Evolutionary conservation across 2,797 vertebrate species (phyloP).

Genomic region (Prionace glauca): DNA sequence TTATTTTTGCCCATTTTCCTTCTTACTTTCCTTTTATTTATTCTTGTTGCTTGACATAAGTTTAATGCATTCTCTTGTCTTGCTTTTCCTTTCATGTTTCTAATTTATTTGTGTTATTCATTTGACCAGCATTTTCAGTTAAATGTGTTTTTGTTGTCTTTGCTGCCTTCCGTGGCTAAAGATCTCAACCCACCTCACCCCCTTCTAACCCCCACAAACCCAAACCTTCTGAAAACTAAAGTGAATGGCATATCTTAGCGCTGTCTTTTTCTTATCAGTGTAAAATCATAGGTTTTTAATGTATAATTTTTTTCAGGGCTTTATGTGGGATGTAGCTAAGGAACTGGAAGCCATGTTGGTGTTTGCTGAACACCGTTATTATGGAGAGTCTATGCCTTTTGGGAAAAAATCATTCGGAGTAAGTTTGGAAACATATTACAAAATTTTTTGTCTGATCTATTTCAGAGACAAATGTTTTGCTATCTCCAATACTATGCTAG

Average conservation of each 20-base stretch:
- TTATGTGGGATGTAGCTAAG: conserved; percentile 91
- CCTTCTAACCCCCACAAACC: no score
- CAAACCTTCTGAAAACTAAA: not conserved
- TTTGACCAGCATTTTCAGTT: not conserved
- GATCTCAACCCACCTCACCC: no score
- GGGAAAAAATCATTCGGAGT: conserved; percentile 79
- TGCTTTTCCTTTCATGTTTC: not conserved
- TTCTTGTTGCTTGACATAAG: not conserved
- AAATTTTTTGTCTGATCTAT: not conserved
- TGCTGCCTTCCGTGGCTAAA: not conserved
- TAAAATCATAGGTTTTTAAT: not conserved
- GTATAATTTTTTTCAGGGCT: conserved; percentile 63
- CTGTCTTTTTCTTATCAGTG: not conserved
- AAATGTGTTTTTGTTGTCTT: not conserved
- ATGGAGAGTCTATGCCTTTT: conserved; percentile 89
- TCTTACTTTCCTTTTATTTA: not conserved
- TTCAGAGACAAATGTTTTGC: not conserved
- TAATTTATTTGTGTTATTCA: not conserved
- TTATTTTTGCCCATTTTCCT: not conserved
- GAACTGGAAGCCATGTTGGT: conserved; percentile 84
- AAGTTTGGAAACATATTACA: conserved; percentile 47
- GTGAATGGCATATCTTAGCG: not conserved
- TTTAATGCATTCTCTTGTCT: not conserved
- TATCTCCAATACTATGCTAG: not conserved
- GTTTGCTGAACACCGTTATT: conserved; percentile 95